These are phyloP conservation scores for Oenanthe melanoleuca DNA, from an alignment of 2,113 vertebrate species.

Conservation along the genomic window DNA sequence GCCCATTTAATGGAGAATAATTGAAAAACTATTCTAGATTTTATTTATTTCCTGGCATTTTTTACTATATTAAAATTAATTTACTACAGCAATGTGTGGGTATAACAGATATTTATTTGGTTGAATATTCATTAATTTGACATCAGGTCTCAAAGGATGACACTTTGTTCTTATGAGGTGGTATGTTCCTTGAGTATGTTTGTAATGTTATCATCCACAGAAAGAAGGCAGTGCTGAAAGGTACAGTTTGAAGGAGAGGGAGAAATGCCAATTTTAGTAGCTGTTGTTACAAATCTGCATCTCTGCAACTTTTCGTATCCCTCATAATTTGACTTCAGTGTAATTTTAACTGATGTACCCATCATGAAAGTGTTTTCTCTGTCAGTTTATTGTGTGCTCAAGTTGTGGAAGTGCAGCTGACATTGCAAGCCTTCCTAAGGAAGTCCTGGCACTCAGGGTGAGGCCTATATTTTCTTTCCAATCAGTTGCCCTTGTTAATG, in stretches of 20 bases:
- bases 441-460: not conserved
- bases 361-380: constrained; percentile 18
- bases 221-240: not conserved
- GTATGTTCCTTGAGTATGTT: constrained; percentile 35
- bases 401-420: constrained; percentile 14
- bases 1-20: constrained; percentile 41
- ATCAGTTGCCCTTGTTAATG: not conserved
- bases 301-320: not conserved
- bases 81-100: constrained; percentile 17
- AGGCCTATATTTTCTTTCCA: not conserved
- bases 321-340: not conserved
- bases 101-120: constrained; percentile 65
- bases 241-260: not conserved
- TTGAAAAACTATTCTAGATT: constrained; percentile 27
- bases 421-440: not conserved
- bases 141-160: constrained; percentile 41
- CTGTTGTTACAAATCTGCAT: constrained; percentile 22
- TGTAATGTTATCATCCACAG: constrained; percentile 9
- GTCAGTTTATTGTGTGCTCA: not conserved
- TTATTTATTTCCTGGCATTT: not conserved
- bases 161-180: constrained; percentile 41
- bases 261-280: constrained; percentile 36
- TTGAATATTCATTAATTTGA: constrained; percentile 64
- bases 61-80: constrained; percentile 49
- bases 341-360: constrained; percentile 16